Evolutionary conservation across 2,113 vertebrate species (phyloP).

Genomic region (Ameiurus melas): DNA sequence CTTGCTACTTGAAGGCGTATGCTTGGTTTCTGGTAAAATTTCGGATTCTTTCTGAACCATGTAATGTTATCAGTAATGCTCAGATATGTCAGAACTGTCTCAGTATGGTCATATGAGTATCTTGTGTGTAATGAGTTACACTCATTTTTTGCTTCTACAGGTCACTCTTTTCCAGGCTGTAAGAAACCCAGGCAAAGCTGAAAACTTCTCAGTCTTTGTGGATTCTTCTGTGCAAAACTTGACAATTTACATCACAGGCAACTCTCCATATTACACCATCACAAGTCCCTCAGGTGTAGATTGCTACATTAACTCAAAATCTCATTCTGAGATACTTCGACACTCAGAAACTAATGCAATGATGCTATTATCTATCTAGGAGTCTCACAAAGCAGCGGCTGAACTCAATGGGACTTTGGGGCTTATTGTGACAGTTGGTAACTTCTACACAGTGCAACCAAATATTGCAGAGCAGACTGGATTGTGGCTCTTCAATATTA

Average conservation of each 20-base stretch:
- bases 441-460: constrained; percentile 58
- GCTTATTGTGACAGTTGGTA: constrained; percentile 58
- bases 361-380: constrained; percentile 51
- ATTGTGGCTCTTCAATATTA: constrained; percentile 62
- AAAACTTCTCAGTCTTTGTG: constrained; percentile 60
- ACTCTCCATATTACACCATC: constrained; percentile 59
- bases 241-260: constrained; percentile 67
- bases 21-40: not conserved
- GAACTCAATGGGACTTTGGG: constrained; percentile 60
- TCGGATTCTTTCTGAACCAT: too few relatives aligned
- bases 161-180: constrained; percentile 67
- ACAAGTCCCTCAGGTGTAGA: constrained; percentile 63
- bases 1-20: not conserved
- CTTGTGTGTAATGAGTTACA: not conserved
- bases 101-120: not conserved
- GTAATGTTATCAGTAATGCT: not conserved
- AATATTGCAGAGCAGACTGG: constrained; percentile 50
- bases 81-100: not conserved
- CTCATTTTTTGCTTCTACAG: constrained; percentile 47
- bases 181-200: constrained; percentile 56
- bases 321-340: not conserved
- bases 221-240: constrained; percentile 65
- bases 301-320: not conserved
- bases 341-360: not conserved
- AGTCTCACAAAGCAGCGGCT: constrained; percentile 58